These are phyloP conservation scores for Lophura swinhoii DNA, from an alignment of 2,797 vertebrate genomes.

Conservation along the genomic window DNA sequence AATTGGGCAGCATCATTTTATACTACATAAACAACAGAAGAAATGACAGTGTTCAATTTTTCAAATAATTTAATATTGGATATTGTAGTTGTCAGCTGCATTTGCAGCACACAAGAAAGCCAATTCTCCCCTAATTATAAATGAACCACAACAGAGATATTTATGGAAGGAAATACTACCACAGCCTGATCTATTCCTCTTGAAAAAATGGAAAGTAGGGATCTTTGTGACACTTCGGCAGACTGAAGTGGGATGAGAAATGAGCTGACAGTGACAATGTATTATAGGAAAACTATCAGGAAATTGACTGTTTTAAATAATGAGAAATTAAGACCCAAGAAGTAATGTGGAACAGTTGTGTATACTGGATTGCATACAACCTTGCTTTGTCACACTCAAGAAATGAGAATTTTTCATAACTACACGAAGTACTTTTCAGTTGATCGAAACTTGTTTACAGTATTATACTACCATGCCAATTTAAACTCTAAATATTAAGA, in stretches of 20 bases:
- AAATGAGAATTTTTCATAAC: neutral
- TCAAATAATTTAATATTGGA: neutral
- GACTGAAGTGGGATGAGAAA: neutral
- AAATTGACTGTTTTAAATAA: neutral
- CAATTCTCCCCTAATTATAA: neutral
- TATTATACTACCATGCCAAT: neutral
- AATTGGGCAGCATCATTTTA: neutral
- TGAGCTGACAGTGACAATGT: neutral
- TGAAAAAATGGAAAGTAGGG: neutral
- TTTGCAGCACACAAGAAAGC: neutral
- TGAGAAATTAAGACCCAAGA: conserved; percentile 29
- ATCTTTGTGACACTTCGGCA: neutral
- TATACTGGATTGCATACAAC: neutral
- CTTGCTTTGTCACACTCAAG: conserved; percentile 38
- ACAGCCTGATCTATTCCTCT: neutral
- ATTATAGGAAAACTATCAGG: neutral
- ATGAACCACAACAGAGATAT: neutral
- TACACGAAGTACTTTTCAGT: neutral
- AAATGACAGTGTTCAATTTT: neutral
- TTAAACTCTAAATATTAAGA: neutral
- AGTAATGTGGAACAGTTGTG: neutral
- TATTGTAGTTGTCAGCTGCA: neutral
- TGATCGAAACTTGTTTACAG: neutral
- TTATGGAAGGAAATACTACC: neutral
- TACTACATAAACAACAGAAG: neutral